These are phyloP conservation scores for Ephydatia muelleri DNA, from an alignment of 37 sponge, comb jelly and placozoan species.

Conservation along the genomic window DNA sequence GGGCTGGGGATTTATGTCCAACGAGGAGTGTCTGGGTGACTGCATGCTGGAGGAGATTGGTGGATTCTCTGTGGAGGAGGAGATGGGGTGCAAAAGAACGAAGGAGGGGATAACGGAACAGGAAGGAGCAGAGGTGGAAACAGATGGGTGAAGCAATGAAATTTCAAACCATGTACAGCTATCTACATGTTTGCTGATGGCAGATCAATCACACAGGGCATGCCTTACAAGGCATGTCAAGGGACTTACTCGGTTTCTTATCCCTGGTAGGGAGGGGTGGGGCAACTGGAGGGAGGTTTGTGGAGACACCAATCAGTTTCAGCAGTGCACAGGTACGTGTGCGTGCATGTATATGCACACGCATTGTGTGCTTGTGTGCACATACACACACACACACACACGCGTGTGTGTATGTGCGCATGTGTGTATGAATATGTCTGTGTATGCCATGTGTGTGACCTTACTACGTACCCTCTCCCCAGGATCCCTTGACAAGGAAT, in stretches of 20 bases:
- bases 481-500: conserved; percentile 49
- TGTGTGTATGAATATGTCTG: too few relatives aligned
- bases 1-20: too few relatives aligned
- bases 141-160: background rate
- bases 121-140: background rate
- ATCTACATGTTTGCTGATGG: too few relatives aligned
- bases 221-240: too few relatives aligned
- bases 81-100: background rate
- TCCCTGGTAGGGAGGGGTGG: too few relatives aligned
- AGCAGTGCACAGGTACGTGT: too few relatives aligned
- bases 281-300: background rate
- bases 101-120: background rate
- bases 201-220: too few relatives aligned
- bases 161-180: too few relatives aligned
- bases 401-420: background rate
- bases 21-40: background rate
- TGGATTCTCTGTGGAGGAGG: background rate
- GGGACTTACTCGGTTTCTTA: too few relatives aligned
- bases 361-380: background rate
- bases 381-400: background rate
- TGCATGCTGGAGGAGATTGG: background rate
- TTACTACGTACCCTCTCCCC: conserved; percentile 8
- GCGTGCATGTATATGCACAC: too few relatives aligned
- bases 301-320: background rate
- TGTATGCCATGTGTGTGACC: background rate